These are phyloP conservation scores for Sylvilagus floridanus DNA, from an alignment of 2,797 vertebrate genomes.

Conservation along the genomic window DNA sequence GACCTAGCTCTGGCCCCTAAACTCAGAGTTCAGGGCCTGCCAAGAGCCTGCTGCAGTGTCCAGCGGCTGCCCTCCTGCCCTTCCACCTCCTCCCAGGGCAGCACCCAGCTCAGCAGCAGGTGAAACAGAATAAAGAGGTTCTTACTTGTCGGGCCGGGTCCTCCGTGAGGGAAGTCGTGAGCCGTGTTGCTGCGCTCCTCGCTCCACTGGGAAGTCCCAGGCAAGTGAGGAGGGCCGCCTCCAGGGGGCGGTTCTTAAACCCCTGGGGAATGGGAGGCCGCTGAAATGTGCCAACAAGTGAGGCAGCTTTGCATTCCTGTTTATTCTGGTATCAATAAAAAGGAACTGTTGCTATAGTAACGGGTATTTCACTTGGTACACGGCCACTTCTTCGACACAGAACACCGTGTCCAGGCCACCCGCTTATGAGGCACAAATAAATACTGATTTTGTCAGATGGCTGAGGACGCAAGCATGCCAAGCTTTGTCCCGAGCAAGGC, in stretches of 20 bases:
- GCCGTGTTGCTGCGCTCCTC: background rate
- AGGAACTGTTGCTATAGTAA: conserved; percentile 81
- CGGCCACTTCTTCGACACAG: conserved; percentile 56
- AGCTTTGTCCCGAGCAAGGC: conserved; percentile 61
- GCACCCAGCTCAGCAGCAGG: background rate
- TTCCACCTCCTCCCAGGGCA: background rate
- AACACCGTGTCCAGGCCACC: conserved; percentile 68
- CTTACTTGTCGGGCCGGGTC: conserved; percentile 62
- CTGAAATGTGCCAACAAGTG: conserved; percentile 47
- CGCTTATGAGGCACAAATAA: conserved; percentile 53
- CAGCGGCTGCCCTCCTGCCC: background rate
- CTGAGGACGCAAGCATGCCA: conserved; percentile 7
- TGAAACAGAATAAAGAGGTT: background rate
- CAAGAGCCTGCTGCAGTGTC: background rate
- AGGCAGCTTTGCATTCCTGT: conserved; percentile 77
- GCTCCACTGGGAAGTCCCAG: background rate
- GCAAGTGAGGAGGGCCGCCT: conserved; percentile 54
- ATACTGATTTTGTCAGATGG: conserved; percentile 39
- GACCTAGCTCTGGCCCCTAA: background rate
- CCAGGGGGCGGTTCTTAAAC: conserved; percentile 68
- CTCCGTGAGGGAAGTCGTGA: background rate
- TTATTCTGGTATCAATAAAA: conserved; percentile 83
- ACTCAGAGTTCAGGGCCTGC: background rate
- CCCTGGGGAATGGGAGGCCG: conserved; percentile 41
- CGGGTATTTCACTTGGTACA: conserved; percentile 57